Conservation (phyloP, 2,888 invertebrate genomes). For the Phoenoteleia sp. region DNA sequence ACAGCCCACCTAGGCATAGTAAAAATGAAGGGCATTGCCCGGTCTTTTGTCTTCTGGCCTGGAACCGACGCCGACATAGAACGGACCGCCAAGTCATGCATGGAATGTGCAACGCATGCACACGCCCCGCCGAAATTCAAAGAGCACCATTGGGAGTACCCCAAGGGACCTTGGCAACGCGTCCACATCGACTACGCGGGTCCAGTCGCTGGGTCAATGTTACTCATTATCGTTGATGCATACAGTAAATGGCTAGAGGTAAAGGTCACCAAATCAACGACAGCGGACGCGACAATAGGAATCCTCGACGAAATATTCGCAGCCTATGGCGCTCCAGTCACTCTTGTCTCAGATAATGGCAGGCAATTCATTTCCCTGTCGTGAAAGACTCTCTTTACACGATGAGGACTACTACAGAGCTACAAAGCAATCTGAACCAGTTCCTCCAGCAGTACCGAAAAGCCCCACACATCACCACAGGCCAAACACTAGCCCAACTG, state of each 20-base stretch:
- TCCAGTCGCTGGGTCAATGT: conserved; percentile 30
- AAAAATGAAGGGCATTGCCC: background rate
- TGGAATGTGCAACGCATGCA: conserved; percentile 24
- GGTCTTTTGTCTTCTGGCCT: conserved; percentile 20
- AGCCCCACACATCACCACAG: conserved; percentile 65
- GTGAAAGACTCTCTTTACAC: conserved; percentile 52
- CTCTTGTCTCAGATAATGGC: conserved; percentile 20
- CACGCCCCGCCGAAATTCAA: conserved; percentile 15
- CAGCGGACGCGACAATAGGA: conserved; percentile 5
- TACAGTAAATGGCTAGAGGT: conserved; percentile 57
- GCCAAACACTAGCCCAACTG: too few relatives aligned
- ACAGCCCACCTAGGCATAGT: conserved; percentile 31
- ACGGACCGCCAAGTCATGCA: conserved; percentile 4
- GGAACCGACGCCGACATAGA: conserved; percentile 40
- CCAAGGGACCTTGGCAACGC: conserved; percentile 7
- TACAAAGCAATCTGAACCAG: conserved; percentile 18
- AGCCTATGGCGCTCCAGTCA: conserved; percentile 34
- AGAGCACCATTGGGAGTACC: conserved; percentile 29
- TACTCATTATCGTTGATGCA: conserved; percentile 36
- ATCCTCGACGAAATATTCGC: conserved; percentile 47
- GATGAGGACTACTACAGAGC: conserved; percentile 7
- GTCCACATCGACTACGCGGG: conserved; percentile 44
- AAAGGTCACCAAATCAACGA: conserved; percentile 29
- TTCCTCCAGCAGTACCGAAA: conserved; percentile 46
- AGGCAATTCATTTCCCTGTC: conserved; percentile 54